Conservation (phyloP, 1,140 invertebrate genomes). For the Zaprionus inermis region DNA sequence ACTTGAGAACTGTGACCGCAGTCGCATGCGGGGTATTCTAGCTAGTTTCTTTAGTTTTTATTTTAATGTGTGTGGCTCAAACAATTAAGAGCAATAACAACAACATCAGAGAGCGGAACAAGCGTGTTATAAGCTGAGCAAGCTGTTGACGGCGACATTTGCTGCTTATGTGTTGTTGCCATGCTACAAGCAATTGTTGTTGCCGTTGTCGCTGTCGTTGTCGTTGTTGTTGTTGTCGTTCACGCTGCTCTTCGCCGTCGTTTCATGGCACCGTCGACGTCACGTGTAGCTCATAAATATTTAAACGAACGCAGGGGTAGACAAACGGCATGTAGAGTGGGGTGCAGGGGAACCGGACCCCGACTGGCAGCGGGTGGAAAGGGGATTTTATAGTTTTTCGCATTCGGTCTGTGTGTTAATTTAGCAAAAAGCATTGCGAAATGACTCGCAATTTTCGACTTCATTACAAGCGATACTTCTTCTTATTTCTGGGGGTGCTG, state of each 20-base stretch:
- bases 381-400: conserved; percentile 64
- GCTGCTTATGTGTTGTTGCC: conserved; percentile 31
- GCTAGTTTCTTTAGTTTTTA: conserved; percentile 25
- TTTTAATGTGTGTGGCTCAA: conserved; percentile 24
- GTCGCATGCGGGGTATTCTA: conserved; percentile 2
- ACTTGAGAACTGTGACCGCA: neutral
- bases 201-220: conserved; percentile 14
- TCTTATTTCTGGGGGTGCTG: neutral
- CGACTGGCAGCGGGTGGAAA: conserved; percentile 9
- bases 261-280: conserved; percentile 55
- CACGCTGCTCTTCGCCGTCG: conserved; percentile 4
- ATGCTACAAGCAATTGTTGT: conserved; percentile 28
- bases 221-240: neutral
- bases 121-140: conserved; percentile 32
- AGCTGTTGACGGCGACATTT: conserved; percentile 29
- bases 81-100: conserved; percentile 36
- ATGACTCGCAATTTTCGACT: conserved; percentile 72
- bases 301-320: conserved; percentile 51
- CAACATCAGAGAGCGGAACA: conserved; percentile 9
- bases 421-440: conserved; percentile 77
- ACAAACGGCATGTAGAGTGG: no score
- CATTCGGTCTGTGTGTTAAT: conserved; percentile 64
- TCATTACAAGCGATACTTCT: conserved; percentile 50
- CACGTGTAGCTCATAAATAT: conserved; percentile 78
- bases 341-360: no score